Conservation (phyloP, 2,888 invertebrate species). For the Pinctada fucata region DNA sequence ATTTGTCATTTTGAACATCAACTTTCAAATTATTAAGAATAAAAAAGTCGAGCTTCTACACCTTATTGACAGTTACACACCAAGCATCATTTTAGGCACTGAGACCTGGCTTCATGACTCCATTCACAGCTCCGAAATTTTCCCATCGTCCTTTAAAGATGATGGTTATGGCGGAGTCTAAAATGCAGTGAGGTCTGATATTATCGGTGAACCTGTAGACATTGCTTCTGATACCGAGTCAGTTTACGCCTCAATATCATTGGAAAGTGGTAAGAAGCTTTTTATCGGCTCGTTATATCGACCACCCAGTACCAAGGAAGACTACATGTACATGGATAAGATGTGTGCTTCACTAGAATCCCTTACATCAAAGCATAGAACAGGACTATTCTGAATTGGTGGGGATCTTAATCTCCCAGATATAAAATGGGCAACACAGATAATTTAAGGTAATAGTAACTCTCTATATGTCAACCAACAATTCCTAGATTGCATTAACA, state of each 20-base stretch:
- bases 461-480: background rate
- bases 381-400: background rate
- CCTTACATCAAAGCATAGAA: no score
- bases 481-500: background rate
- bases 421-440: background rate
- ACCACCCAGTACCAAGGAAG: background rate
- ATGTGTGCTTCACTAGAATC: conserved; percentile 1
- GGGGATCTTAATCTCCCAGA: conserved; percentile 9
- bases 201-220: no score
- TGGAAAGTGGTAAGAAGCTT: background rate
- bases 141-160: conserved; percentile 5
- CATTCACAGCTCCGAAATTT: conserved; percentile 10
- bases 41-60: conserved; percentile 13
- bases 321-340: background rate
- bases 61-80: background rate
- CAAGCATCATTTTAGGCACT: conserved; percentile 17
- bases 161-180: background rate
- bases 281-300: background rate
- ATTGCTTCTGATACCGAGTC: background rate
- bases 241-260: background rate
- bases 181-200: no score
- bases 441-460: background rate
- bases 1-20: background rate
- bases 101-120: conserved; percentile 13
- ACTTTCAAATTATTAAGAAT: conserved; percentile 6